These are phyloP conservation scores for Temnothorax curvispinosus DNA, from an alignment of 1,140 invertebrate genomes.

Conservation along the genomic window DNA sequence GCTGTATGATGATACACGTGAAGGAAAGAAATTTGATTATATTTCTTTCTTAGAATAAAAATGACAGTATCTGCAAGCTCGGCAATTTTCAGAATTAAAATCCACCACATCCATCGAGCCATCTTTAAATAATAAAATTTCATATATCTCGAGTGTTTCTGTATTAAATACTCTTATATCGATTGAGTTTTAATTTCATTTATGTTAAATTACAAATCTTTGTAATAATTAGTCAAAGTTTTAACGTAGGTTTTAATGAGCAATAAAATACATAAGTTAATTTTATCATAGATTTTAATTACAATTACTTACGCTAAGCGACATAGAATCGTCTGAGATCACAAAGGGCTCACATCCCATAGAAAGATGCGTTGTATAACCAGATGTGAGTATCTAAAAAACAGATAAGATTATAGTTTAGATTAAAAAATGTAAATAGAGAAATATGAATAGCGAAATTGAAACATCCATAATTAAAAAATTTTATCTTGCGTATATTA, in stretches of 20 bases:
- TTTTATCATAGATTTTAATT: constrained; percentile 23
- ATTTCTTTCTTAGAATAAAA: constrained; percentile 90
- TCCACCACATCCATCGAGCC: constrained; percentile 84
- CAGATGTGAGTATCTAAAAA: constrained; percentile 80
- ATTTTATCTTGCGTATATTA: neutral
- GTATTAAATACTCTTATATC: neutral
- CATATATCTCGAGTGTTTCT: neutral
- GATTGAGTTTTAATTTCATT: neutral
- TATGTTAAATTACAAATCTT: neutral
- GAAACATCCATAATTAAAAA: neutral
- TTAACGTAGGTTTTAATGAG: neutral
- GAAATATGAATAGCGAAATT: neutral
- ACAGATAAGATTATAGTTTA: constrained; percentile 25
- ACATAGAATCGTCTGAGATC: constrained; percentile 78
- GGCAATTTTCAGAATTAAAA: constrained; percentile 84
- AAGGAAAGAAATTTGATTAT: constrained; percentile 90
- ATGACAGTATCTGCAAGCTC: constrained; percentile 87
- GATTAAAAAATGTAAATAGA: constrained; percentile 16
- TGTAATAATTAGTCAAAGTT: neutral
- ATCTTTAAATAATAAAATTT: constrained; percentile 67
- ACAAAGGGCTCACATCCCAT: constrained; percentile 80
- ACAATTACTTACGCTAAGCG: constrained; percentile 78
- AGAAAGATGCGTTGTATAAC: constrained; percentile 81
- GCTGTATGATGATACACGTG: constrained; percentile 91
- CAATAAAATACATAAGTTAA: constrained; percentile 3